Evolutionary conservation across 2,888 invertebrate genomes (phyloP).

Genomic region (Epinotia brunnichana): DNA sequence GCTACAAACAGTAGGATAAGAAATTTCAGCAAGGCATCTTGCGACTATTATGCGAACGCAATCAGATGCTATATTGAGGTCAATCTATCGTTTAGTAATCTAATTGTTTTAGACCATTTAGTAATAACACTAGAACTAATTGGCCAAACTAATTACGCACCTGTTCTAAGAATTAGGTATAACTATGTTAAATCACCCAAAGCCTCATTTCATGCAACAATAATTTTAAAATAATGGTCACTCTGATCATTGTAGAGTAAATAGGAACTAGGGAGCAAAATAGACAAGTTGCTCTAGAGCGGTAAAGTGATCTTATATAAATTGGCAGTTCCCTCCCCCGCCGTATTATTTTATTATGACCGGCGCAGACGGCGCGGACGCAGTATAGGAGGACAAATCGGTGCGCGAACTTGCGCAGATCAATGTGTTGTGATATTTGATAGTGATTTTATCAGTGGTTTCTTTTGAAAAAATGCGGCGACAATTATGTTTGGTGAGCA

Average conservation of each 20-base stretch:
- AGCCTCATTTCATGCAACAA: constrained; percentile 66
- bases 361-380: constrained; percentile 62
- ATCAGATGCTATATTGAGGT: constrained; percentile 25
- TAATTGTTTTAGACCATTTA: constrained; percentile 20
- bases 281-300: constrained; percentile 63
- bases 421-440: constrained; percentile 47
- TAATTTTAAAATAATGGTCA: constrained; percentile 60
- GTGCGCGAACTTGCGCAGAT: constrained; percentile 51
- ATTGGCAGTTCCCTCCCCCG: constrained; percentile 66
- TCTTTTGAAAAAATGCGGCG: constrained; percentile 59
- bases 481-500: constrained; percentile 54
- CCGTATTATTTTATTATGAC: constrained; percentile 62
- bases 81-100: constrained; percentile 29
- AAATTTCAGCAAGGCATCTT: not conserved
- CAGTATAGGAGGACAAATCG: constrained; percentile 59
- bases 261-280: constrained; percentile 63
- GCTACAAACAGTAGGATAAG: not conserved
- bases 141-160: constrained; percentile 32
- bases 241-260: constrained; percentile 62
- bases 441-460: constrained; percentile 50
- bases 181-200: constrained; percentile 48
- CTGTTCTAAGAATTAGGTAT: constrained; percentile 22
- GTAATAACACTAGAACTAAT: constrained; percentile 23
- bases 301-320: constrained; percentile 74
- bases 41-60: constrained; percentile 9